A percentile compares a stretch with the other conserved stretches of the same genome.
Conservation (phyloP, 2,888 invertebrate species). For the Cephalotes varians region DNA sequence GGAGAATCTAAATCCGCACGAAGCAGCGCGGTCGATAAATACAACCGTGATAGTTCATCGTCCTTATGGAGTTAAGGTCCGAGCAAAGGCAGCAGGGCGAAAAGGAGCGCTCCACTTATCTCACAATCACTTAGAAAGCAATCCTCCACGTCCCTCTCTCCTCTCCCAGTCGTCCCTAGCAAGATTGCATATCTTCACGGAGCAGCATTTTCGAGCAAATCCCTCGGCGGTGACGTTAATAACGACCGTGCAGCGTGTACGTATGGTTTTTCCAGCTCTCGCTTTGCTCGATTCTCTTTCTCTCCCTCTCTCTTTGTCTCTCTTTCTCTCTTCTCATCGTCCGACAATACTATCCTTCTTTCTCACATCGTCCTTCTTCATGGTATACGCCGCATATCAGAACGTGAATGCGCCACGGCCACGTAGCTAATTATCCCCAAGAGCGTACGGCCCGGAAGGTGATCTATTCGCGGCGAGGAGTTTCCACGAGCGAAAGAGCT, state of each 20-base stretch:
- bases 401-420: slow-evolving; percentile 75
- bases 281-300: slow-evolving; percentile 4
- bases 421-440: slow-evolving; percentile 84
- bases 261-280: slow-evolving; percentile 69
- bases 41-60: slow-evolving; percentile 50
- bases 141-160: slow-evolving; percentile 60
- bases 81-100: slow-evolving; percentile 60
- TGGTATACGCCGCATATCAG: slow-evolving; percentile 74
- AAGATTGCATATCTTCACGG: slow-evolving; percentile 75
- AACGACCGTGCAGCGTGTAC: slow-evolving; percentile 72
- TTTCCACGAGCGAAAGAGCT: slow-evolving; percentile 73
- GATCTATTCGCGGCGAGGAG: slow-evolving; percentile 82
- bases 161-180: slow-evolving; percentile 55
- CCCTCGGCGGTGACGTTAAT: slow-evolving; percentile 74
- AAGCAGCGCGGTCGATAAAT: slow-evolving; percentile 38
- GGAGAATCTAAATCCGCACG: background rate
- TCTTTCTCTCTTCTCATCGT: slow-evolving; percentile 14
- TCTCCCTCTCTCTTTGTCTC: background rate
- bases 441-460: slow-evolving; percentile 81
- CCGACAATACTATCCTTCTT: slow-evolving; percentile 13
- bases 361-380: slow-evolving; percentile 55
- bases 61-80: slow-evolving; percentile 51
- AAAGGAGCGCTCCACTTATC: slow-evolving; percentile 75
- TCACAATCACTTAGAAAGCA: slow-evolving; percentile 76
- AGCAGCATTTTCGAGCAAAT: slow-evolving; percentile 73